Evolutionary conservation across 2,888 invertebrate species (phyloP).

Genomic region (Perizoma flavofasciatum): DNA sequence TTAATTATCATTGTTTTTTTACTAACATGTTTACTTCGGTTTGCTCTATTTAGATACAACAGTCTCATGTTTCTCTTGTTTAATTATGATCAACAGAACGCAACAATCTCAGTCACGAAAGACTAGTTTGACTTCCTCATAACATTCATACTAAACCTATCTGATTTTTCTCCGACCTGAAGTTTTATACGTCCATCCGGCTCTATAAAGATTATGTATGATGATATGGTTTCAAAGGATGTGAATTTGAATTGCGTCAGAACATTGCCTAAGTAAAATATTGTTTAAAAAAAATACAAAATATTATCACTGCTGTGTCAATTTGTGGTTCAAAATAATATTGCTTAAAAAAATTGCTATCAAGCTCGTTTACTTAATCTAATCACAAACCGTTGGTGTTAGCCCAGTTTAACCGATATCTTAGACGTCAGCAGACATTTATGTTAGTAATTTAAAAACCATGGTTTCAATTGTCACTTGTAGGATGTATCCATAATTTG

Average conservation of each 20-base stretch:
- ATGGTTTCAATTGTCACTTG: neutral
- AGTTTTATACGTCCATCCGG: slow-evolving; percentile 29
- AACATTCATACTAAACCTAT: slow-evolving; percentile 14
- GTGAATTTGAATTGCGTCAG: slow-evolving; percentile 34
- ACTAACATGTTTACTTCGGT: no score
- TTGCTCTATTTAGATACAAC: no score
- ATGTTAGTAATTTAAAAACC: neutral
- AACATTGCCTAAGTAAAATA: slow-evolving; percentile 30
- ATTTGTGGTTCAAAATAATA: no score
- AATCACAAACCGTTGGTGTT: slow-evolving; percentile 17
- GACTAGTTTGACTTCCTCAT: slow-evolving; percentile 11
- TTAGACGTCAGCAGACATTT: slow-evolving; percentile 4
- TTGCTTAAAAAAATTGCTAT: slow-evolving; percentile 17
- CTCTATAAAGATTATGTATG: slow-evolving; percentile 30
- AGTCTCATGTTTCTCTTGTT: no score
- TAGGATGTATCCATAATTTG: neutral
- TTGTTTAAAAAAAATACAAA: neutral
- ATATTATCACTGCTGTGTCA: no score
- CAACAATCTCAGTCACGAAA: slow-evolving; percentile 2
- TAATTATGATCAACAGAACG: no score
- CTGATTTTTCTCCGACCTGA: slow-evolving; percentile 29
- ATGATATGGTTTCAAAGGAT: slow-evolving; percentile 29
- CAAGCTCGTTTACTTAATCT: slow-evolving; percentile 11
- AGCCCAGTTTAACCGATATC: slow-evolving; percentile 16
- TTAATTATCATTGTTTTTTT: no score